These are phyloP conservation scores for Zenarchopterus dispar DNA, from an alignment of 2,797 vertebrate species.

Conservation along the genomic window DNA sequence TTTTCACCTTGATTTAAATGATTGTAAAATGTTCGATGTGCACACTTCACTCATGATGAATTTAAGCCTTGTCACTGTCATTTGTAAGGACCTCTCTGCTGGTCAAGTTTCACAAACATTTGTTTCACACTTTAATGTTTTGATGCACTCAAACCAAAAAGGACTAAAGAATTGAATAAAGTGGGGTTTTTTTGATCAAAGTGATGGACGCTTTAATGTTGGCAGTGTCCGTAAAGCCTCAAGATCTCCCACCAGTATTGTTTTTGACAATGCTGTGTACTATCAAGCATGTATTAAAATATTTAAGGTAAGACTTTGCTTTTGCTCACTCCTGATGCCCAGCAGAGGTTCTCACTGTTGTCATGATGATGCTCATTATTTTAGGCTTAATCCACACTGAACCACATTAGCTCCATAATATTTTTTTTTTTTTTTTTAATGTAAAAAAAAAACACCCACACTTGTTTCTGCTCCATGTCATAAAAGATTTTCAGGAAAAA, in stretches of 20 bases:
- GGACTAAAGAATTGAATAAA: conserved; percentile 15
- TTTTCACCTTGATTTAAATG: conserved; percentile 2
- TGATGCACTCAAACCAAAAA: conserved; percentile 53
- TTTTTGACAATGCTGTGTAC: too few species aligned
- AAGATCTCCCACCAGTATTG: too few species aligned
- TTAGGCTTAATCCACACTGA: too few species aligned
- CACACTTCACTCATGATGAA: conserved; percentile 18
- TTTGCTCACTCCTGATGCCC: background rate
- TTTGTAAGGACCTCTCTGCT: background rate
- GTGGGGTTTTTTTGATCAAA: conserved; percentile 1
- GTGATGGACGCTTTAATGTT: background rate
- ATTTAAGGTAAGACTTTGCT: too few species aligned
- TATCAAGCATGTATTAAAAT: too few species aligned
- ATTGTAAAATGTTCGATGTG: conserved; percentile 5
- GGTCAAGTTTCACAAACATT: conserved; percentile 17
- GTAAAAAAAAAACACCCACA: background rate
- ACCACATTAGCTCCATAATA: background rate
- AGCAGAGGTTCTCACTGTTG: conserved; percentile 16
- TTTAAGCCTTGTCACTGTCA: conserved; percentile 12
- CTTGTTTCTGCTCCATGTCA: too few species aligned
- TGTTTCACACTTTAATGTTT: conserved; percentile 31
- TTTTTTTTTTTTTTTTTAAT: too few species aligned
- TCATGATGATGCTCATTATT: too few species aligned
- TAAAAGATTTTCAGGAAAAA: too few species aligned
- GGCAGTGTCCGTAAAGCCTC: too few species aligned